These are phyloP conservation scores for Microcaecilia unicolor DNA, from an alignment of 2,797 vertebrate species.

Conservation along the genomic window DNA sequence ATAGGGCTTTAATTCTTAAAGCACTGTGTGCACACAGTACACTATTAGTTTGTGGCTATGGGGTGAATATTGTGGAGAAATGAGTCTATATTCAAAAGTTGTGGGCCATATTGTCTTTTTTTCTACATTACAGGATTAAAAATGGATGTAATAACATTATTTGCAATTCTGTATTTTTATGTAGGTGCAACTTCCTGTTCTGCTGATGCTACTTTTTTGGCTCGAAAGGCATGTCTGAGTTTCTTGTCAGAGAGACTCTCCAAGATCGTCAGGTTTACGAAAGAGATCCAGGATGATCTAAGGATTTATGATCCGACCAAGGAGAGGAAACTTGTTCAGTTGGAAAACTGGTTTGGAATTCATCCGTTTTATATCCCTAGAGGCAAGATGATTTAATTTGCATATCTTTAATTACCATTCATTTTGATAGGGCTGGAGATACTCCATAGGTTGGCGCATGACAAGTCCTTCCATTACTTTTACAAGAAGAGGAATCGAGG, in stretches of 20 bases:
- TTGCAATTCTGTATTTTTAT: background rate
- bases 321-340: constrained; percentile 65
- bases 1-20: background rate
- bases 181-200: constrained; percentile 76
- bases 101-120: too few relatives aligned
- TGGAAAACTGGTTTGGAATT: constrained; percentile 77
- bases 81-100: too few relatives aligned
- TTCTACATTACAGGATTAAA: too few relatives aligned
- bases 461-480: too few relatives aligned
- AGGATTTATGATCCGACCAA: constrained; percentile 72
- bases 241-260: constrained; percentile 70
- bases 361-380: constrained; percentile 85
- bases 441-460: too few relatives aligned
- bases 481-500: too few relatives aligned
- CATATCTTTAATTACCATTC: too few relatives aligned
- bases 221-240: constrained; percentile 69
- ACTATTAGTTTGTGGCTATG: too few relatives aligned
- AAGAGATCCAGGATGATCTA: constrained; percentile 64
- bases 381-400: constrained; percentile 69
- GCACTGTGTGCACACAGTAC: too few relatives aligned
- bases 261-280: constrained; percentile 55
- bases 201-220: constrained; percentile 53
- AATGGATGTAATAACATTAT: too few relatives aligned
- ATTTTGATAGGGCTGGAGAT: too few relatives aligned
- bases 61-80: too few relatives aligned